These are phyloP conservation scores for Drosophila novamexicana DNA, from an alignment of 1,140 invertebrate genomes.

Conservation along the genomic window DNA sequence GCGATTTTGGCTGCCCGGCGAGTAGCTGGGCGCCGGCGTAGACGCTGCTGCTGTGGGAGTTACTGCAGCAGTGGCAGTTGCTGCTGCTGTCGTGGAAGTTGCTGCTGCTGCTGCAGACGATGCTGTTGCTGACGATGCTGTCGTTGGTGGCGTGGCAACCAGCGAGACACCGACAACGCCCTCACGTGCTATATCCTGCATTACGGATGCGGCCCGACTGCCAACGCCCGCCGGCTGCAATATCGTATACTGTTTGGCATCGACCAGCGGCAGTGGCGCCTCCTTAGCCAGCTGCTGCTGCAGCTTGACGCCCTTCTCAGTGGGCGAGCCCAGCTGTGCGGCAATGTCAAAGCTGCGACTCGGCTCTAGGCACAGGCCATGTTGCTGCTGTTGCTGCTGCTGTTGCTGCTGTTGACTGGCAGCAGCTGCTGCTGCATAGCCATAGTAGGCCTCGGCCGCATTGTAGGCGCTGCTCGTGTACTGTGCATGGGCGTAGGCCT, in stretches of 20 bases:
- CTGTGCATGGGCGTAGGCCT: constrained; percentile 38
- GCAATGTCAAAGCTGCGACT: constrained; percentile 54
- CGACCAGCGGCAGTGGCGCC: constrained; percentile 26
- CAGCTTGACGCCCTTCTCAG: constrained; percentile 22
- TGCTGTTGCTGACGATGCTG: constrained; percentile 56
- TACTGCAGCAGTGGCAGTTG: constrained; percentile 84
- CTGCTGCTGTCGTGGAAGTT: constrained; percentile 75
- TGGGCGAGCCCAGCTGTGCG: constrained; percentile 46
- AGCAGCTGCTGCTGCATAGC: constrained; percentile 62
- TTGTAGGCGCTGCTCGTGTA: constrained; percentile 58
- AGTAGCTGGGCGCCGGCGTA: constrained; percentile 86
- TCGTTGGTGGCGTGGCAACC: constrained; percentile 84
- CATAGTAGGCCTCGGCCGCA: constrained; percentile 65
- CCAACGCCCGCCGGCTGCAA: constrained; percentile 91
- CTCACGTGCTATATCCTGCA: constrained; percentile 90
- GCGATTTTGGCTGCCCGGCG: constrained; percentile 90
- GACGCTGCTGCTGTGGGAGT: constrained; percentile 32
- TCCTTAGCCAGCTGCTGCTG: constrained; percentile 17
- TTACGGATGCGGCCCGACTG: constrained; percentile 90
- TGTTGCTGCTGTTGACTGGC: constrained; percentile 22
- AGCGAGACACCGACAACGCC: constrained; percentile 88
- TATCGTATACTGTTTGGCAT: constrained; percentile 91
- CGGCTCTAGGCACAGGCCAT: constrained; percentile 13
- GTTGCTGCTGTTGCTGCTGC: constrained; percentile 36
- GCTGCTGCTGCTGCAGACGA: constrained; percentile 43